Percentiles rank a stretch among this genome's conserved stretches.
phyloP scores from a whole-genome alignment of 2,797 vertebrate genomes.

The Lutjanus campechanus region DNA sequence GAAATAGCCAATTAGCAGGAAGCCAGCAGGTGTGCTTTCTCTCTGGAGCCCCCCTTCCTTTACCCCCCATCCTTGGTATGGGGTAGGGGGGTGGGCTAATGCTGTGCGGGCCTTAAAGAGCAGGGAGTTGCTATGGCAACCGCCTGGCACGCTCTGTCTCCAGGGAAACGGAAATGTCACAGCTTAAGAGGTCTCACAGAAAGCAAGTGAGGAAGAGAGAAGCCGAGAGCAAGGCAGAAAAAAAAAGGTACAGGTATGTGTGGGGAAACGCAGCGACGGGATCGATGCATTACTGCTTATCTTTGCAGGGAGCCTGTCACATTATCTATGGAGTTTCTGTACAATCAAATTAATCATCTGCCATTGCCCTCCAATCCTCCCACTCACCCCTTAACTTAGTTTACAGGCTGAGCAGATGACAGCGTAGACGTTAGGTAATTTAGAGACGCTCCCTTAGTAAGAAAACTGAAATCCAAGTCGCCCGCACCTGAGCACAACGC shows the following conservation, averaged over 20 bases:
- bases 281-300: constrained; percentile 73
- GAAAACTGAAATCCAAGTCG: constrained; percentile 61
- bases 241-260: constrained; percentile 70
- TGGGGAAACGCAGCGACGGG: constrained; percentile 51
- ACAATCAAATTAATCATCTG: constrained; percentile 78
- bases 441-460: constrained; percentile 65
- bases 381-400: constrained; percentile 72
- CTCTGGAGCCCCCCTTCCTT: constrained; percentile 65
- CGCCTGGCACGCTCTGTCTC: constrained; percentile 89
- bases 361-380: constrained; percentile 62
- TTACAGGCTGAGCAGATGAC: constrained; percentile 71
- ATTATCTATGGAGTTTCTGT: constrained; percentile 72
- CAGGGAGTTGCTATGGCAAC: constrained; percentile 93
- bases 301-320: constrained; percentile 68
- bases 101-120: constrained; percentile 86
- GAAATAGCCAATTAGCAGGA: constrained; percentile 88
- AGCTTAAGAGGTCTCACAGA: constrained; percentile 86
- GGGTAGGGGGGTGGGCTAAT: constrained; percentile 69
- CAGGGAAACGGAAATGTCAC: constrained; percentile 91
- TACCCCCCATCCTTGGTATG: constrained; percentile 66
- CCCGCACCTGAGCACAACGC: constrained; percentile 53
- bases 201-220: constrained; percentile 72
- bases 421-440: constrained; percentile 63
- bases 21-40: constrained; percentile 87
- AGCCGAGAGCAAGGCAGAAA: constrained; percentile 48